Evolutionary conservation across 2,888 invertebrate species (phyloP).

Genomic region (Schizotus pectinicornis): DNA sequence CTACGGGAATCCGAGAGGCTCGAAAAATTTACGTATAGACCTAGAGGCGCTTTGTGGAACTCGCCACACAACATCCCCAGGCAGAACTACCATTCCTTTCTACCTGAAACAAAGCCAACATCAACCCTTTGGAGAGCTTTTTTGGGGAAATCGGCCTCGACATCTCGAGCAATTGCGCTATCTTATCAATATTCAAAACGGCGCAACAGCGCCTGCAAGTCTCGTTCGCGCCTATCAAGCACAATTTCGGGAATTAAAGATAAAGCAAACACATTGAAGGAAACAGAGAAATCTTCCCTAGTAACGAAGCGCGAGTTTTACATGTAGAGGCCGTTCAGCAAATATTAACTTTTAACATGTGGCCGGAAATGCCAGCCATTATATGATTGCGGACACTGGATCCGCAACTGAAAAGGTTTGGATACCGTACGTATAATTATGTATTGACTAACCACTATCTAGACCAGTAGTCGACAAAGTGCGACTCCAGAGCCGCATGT

Average conservation of each 20-base stretch:
- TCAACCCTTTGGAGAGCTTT: background rate
- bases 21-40: constrained; percentile 57
- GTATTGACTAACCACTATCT: too few species aligned
- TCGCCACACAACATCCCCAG: constrained; percentile 63
- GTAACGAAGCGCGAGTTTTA: too few species aligned
- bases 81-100: constrained; percentile 51
- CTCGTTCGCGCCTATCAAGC: background rate
- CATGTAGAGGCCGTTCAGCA: too few species aligned
- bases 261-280: too few species aligned
- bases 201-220: background rate
- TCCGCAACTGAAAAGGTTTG: too few species aligned
- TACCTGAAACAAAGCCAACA: constrained; percentile 50
- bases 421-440: too few species aligned
- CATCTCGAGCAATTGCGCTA: background rate
- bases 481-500: too few species aligned
- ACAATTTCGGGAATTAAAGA: background rate
- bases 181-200: background rate
- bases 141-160: background rate
- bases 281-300: too few species aligned
- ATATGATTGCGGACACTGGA: too few species aligned
- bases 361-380: too few species aligned
- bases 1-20: constrained; percentile 58
- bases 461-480: too few species aligned
- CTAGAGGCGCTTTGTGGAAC: constrained; percentile 59
- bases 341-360: too few species aligned